A percentile compares a stretch with the other conserved stretches of the same genome.
Conservation (phyloP, 2,888 invertebrate genomes). For the Coenonympha glycerion region DNA sequence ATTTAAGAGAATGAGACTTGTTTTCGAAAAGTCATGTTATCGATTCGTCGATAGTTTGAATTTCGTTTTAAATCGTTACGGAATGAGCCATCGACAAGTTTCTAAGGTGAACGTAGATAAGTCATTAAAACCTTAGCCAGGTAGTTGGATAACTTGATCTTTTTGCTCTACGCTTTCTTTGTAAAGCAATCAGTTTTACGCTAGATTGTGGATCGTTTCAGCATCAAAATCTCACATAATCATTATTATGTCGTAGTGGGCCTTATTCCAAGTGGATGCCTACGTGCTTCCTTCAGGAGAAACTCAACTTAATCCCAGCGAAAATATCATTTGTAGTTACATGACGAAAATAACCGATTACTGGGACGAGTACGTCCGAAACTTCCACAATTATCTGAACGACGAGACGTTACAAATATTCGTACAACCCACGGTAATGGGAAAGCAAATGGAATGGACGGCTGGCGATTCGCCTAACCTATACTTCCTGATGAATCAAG, state of each 20-base stretch:
- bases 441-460: slow-evolving; percentile 84
- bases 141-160: too few species aligned
- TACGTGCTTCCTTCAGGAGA: slow-evolving; percentile 58
- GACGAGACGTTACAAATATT: slow-evolving; percentile 83
- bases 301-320: slow-evolving; percentile 76
- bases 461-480: slow-evolving; percentile 84
- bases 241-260: slow-evolving; percentile 57
- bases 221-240: too few species aligned
- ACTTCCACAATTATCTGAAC: slow-evolving; percentile 82
- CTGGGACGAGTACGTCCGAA: slow-evolving; percentile 81
- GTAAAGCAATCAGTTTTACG: too few species aligned
- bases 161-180: too few species aligned
- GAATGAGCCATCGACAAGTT: too few species aligned
- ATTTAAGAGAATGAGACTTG: too few species aligned
- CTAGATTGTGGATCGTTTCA: too few species aligned
- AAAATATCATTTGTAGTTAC: slow-evolving; percentile 74
- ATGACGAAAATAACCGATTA: slow-evolving; percentile 77
- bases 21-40: too few species aligned
- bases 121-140: too few species aligned
- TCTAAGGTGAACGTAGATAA: too few species aligned
- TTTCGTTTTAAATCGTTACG: too few species aligned
- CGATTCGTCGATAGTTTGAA: too few species aligned
- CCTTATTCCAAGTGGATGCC: slow-evolving; percentile 78
- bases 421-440: slow-evolving; percentile 89
- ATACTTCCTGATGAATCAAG: slow-evolving; percentile 80